Base-by-base conservation (phyloP, 2,888 invertebrate genomes). In the Hypolimnas misippus region DNA sequence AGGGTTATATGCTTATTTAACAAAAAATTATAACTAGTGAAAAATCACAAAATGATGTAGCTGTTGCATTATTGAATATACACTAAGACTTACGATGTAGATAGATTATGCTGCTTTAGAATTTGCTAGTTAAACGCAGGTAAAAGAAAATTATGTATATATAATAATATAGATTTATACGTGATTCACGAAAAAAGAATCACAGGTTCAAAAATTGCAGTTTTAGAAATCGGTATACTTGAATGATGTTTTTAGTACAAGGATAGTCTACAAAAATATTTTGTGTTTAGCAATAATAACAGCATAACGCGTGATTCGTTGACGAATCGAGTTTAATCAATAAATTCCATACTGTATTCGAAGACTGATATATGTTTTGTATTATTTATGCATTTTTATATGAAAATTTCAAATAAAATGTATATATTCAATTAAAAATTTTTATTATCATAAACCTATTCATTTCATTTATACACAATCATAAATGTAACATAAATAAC, bases 341-440 rank as follows among this genome's bases (percentile, higher is more conserved):
- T 50, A 16, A 62, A 63, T 67, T 66, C 63, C 63, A 40, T 46
- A 63, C 17, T 57, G 17, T 65, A 64, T 66, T 46, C 62, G 59
- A 66, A 73, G 72, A 73, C 70, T 71, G 70, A 74, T 64, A 54
- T 46, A 60, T 55, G 65, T 63, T 68, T 70, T 66, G 63, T 73
- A 70, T 69, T 69, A 66, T 73, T 71, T 68, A 63, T 67, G 57
- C 62, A 69, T 50, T 67, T 71, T 71, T 71, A 55, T 70, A 71
- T 58, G 54, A 44, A 33, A 62, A 57, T 56, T 51, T n/a, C 38
- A 67, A 66, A 65, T 66, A 66, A 63, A 63, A 68, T 50, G 17
- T 61, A 51, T 44, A 49, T 50, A 51, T 61, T 57, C 42, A 54
- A 58, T 17, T 55, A 60, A 63, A 40, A 50, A 56, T 50, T 68